Evolutionary conservation across 2,113 vertebrate species (phyloP).

Genomic region (Sciurus niger): DNA sequence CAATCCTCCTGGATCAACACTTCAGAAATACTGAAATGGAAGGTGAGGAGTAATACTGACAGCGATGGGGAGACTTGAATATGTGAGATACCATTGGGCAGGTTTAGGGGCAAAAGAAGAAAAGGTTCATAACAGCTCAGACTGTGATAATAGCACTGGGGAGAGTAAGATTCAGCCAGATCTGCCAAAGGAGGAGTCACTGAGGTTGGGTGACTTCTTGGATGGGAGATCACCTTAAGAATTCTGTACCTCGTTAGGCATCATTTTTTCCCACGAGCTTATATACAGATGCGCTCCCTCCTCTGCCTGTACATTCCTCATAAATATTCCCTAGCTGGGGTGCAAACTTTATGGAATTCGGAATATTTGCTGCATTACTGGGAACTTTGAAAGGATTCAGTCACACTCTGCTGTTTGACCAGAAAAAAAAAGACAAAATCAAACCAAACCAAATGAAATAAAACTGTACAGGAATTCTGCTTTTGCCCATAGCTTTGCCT

Average conservation of each 20-base stretch:
- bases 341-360: background rate
- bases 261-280: background rate
- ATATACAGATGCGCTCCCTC: background rate
- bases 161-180: background rate
- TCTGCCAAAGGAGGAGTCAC: background rate
- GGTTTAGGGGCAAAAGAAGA: background rate
- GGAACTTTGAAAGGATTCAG: background rate
- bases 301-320: background rate
- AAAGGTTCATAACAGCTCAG: background rate
- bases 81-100: background rate
- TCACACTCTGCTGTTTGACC: background rate
- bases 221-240: background rate
- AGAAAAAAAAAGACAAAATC: too few relatives aligned
- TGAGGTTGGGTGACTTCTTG: background rate
- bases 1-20: background rate
- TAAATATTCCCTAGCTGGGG: background rate
- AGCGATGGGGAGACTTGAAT: background rate
- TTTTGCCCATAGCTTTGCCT: background rate
- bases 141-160: background rate
- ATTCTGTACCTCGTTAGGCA: background rate
- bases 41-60: background rate
- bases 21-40: background rate
- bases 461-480: background rate
- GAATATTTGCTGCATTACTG: background rate
- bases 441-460: too few relatives aligned